Percentiles rank a stretch among this genome's conserved stretches.
Evolutionary conservation across 2,797 vertebrate species (phyloP).

Genomic region (Acanthis flammea): DNA sequence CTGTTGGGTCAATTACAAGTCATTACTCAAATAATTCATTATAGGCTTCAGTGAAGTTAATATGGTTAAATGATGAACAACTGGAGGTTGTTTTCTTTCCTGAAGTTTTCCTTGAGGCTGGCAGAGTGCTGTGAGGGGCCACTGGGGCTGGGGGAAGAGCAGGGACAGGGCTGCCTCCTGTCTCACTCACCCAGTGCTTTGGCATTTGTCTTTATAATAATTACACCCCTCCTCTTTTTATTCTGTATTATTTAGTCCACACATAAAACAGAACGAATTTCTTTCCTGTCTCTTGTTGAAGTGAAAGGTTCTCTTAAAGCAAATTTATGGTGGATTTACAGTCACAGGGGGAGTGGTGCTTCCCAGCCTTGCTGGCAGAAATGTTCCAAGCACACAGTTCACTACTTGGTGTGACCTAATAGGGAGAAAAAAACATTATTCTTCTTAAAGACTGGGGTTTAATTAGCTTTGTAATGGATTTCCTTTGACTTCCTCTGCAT

Average conservation of each 20-base stretch:
- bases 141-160: neutral
- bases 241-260: neutral
- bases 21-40: conserved; percentile 26
- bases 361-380: conserved; percentile 50
- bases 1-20: neutral
- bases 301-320: conserved; percentile 27
- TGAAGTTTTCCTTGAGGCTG: neutral
- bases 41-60: neutral
- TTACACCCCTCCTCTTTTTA: neutral
- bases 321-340: conserved; percentile 57
- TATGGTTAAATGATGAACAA: neutral
- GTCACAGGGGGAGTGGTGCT: conserved; percentile 36
- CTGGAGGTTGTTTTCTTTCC: neutral
- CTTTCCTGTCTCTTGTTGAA: neutral
- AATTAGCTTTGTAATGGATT: conserved; percentile 76
- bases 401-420: conserved; percentile 64
- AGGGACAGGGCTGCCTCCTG: neutral
- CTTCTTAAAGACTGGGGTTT: conserved; percentile 69
- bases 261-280: neutral
- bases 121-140: neutral
- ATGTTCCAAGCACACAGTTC: conserved; percentile 57
- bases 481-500: conserved; percentile 64
- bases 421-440: conserved; percentile 63
- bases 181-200: neutral
- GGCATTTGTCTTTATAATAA: neutral